Evolutionary conservation across 2,113 vertebrate genomes (phyloP).

Genomic region (Malurus elegans): DNA sequence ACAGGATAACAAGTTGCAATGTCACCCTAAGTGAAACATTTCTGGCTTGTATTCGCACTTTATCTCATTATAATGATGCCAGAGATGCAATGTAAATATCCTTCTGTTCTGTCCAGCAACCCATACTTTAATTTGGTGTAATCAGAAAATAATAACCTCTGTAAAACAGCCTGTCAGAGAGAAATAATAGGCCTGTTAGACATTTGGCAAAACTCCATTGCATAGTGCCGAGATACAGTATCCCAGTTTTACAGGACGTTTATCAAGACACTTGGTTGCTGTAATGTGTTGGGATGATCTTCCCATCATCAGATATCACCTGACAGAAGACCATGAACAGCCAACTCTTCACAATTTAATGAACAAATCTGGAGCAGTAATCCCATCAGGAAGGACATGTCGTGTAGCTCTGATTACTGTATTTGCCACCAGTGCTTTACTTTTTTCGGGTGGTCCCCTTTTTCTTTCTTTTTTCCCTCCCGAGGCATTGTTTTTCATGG

Average conservation of each 20-base stretch:
- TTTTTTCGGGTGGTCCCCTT: neutral
- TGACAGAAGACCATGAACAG: constrained; percentile 15
- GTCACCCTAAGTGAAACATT: neutral
- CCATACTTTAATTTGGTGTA: constrained; percentile 42
- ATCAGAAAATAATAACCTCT: constrained; percentile 49
- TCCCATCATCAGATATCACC: neutral
- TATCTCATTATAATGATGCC: constrained; percentile 40
- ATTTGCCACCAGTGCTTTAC: neutral
- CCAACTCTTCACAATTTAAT: constrained; percentile 13
- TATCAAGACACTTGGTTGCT: neutral
- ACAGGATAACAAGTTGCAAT: neutral
- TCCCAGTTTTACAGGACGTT: neutral
- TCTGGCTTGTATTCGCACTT: constrained; percentile 15
- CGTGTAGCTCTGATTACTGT: neutral
- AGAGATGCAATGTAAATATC: constrained; percentile 51
- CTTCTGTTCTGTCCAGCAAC: constrained; percentile 41
- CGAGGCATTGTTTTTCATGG: neutral
- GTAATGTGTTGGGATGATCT: neutral
- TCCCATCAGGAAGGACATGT: neutral
- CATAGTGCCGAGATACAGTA: neutral
- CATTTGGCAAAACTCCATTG: constrained; percentile 27
- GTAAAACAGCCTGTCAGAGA: constrained; percentile 39
- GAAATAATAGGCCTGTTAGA: constrained; percentile 47
- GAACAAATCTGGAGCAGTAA: constrained; percentile 10
- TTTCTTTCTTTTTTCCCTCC: neutral